These are phyloP conservation scores for Patella caerulea DNA, from an alignment of 2,888 invertebrate species.

Conservation along the genomic window DNA sequence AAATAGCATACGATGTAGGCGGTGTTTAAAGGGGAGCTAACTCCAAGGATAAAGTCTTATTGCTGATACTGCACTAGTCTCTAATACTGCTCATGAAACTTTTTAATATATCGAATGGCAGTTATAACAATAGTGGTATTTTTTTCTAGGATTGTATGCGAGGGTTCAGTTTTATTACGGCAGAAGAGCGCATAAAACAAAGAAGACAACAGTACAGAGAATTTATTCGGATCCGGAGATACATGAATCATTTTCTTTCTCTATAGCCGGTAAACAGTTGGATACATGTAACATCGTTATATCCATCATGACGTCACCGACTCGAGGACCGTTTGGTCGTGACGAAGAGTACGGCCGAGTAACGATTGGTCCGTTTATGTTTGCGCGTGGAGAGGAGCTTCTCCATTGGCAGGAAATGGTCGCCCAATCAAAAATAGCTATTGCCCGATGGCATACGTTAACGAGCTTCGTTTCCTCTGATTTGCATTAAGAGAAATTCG, in stretches of 20 bases:
- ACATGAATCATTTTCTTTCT: conserved; percentile 67
- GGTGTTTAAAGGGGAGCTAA: too few relatives aligned
- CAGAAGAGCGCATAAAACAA: conserved; percentile 60
- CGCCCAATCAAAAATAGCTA: conserved; percentile 52
- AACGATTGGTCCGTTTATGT: conserved; percentile 67
- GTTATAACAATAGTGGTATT: not conserved
- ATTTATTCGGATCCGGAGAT: conserved; percentile 59
- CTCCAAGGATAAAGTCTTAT: too few relatives aligned
- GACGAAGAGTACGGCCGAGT: conserved; percentile 61
- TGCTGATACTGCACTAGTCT: too few relatives aligned
- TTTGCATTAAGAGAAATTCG: not conserved
- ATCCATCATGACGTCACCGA: conserved; percentile 49
- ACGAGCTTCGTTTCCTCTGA: conserved; percentile 10
- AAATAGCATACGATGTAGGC: too few relatives aligned
- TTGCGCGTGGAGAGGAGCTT: conserved; percentile 65
- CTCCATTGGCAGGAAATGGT: conserved; percentile 70
- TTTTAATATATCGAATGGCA: not conserved
- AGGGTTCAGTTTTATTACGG: conserved; percentile 64
- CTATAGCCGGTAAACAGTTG: conserved; percentile 56
- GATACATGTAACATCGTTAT: conserved; percentile 62
- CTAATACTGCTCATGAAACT: too few relatives aligned
- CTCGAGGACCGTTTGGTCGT: conserved; percentile 33
- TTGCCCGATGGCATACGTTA: conserved; percentile 54
- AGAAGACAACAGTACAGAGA: conserved; percentile 56
- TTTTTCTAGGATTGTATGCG: conserved; percentile 55